These are phyloP conservation scores for Cercopithecus mona DNA, from an alignment of 2,113 vertebrate species.

Conservation along the genomic window DNA sequence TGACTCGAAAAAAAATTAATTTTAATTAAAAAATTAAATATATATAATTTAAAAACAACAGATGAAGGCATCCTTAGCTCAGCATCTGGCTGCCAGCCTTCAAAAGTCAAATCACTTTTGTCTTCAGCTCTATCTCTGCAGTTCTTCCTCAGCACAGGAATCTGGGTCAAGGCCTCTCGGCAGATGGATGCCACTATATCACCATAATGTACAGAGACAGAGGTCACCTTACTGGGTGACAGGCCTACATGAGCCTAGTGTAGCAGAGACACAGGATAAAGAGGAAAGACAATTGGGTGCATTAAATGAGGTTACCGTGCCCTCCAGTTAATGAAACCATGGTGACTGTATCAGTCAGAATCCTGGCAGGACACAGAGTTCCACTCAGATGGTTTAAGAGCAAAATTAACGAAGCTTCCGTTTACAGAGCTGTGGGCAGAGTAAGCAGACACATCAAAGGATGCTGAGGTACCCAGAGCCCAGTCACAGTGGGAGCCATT, in stretches of 20 bases:
- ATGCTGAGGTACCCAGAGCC: accelerated
- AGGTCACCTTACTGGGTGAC: neutral
- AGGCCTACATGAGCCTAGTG: neutral
- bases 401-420: too few relatives aligned
- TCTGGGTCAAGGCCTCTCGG: neutral
- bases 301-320: neutral
- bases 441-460: neutral
- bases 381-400: neutral
- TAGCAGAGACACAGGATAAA: neutral
- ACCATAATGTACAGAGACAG: neutral
- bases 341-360: neutral
- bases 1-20: too few relatives aligned
- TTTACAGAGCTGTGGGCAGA: neutral
- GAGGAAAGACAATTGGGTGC: neutral
- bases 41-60: neutral
- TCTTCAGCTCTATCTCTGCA: neutral
- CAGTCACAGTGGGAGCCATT: accelerated
- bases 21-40: too few relatives aligned
- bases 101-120: neutral
- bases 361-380: neutral
- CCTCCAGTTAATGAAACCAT: neutral
- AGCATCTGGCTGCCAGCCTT: neutral
- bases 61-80: neutral
- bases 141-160: neutral
- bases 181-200: accelerated